Base-by-base conservation (phyloP, 2,888 invertebrate genomes). In the Cephonodes hylas region DNA sequence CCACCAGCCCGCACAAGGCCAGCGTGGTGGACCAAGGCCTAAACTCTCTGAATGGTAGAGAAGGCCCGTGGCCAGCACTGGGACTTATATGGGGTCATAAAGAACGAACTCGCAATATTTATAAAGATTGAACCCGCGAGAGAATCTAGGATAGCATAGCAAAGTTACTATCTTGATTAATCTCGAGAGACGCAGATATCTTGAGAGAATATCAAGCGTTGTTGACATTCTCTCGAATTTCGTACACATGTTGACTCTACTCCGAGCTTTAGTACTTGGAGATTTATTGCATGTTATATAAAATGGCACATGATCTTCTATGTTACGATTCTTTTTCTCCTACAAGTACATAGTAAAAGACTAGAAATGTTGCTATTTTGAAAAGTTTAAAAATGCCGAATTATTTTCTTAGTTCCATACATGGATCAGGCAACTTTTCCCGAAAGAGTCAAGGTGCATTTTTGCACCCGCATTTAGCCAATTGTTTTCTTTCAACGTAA, bases 211-310 rank as follows among this genome's bases (percentile, higher is more conserved):
- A 15, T 27, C n/a, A 27, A 27, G 2, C n/a, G 23, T 23, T 15
- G 5, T n/a, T 1, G 31, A 53, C 8, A 53, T 27, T 31, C 53
- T 10, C 27, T 18, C 18, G 10, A 53, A 53, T 3, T 4, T 31
- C 27, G 53, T 8, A 53, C 18, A 31, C 27, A 15, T 31, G 53
- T 15, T 15, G 10, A 53, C 2, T 31, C 31, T 27, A 31, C 3
- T 45, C 18, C n/a, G 27, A 31, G 27, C 31, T 31, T 31, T 53
- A 53, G 31, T 53, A 53, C 10, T 18, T 10, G 31, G 18, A 23
- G 18, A 53, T 53, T 53, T 53, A 53, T 53, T 31, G 27, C 53
- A 31, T 27, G 53, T 53, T 27, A 53, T 53, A 53, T 53, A 53
- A 31, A 31, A 31, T 27, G 23, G n/a, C 18, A 53, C 27, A 27